Conservation (phyloP, 2,797 vertebrate genomes). For the Epinephelus coioides region DNA sequence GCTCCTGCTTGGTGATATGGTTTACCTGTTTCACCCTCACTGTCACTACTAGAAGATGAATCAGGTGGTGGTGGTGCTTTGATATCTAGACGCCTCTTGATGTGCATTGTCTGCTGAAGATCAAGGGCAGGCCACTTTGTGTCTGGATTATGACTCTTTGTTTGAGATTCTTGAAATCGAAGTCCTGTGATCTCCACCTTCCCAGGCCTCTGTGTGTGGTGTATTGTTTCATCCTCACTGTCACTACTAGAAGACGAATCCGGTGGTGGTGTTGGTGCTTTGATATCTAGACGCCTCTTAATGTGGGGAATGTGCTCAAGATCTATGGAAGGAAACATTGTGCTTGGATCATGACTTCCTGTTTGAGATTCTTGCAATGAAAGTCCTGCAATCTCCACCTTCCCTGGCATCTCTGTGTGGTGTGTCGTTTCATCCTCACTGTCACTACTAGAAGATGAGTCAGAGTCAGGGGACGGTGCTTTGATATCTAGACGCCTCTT, state of each 20-base stretch:
- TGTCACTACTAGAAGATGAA: conserved; percentile 39
- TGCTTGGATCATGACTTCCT: neutral
- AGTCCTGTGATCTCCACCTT: neutral
- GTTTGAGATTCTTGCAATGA: neutral
- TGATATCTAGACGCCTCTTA: conserved; percentile 38
- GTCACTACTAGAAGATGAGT: conserved; percentile 32
- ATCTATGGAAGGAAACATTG: neutral
- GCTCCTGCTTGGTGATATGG: neutral
- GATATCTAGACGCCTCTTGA: conserved; percentile 43
- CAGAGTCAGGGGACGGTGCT: conserved; percentile 8
- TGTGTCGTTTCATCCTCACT: conserved; percentile 16
- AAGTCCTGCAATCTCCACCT: neutral
- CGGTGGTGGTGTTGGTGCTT: conserved; percentile 9
- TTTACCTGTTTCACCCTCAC: conserved; percentile 22
- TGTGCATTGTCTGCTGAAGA: neutral
- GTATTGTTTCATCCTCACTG: neutral
- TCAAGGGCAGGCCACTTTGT: conserved; percentile 11
- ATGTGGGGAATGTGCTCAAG: neutral
- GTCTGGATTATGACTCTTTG: neutral
- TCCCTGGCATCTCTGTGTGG: neutral
- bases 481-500: conserved; percentile 49
- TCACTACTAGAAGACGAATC: conserved; percentile 40
- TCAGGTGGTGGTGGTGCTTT: conserved; percentile 27
- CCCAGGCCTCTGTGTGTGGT: neutral
- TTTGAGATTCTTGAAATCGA: conserved; percentile 1